Base-by-base conservation (phyloP, 1,140 invertebrate genomes). In the Bactericera cockerelli region DNA sequence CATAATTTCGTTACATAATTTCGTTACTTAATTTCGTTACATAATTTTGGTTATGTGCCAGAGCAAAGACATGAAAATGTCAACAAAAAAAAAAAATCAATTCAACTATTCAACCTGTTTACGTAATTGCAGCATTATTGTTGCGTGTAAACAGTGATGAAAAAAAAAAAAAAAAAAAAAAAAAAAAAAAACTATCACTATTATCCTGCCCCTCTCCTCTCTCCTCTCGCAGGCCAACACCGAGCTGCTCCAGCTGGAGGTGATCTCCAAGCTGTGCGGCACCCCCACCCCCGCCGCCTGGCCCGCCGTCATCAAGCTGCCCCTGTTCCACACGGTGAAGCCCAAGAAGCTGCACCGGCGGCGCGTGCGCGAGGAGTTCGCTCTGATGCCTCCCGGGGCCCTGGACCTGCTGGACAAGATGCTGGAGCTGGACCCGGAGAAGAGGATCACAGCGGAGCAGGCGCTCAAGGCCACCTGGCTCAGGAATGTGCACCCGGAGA, bases 211-310 rank as follows among this genome's bases (percentile, higher is more conserved):
- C n/a, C 22, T 19, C 22, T 49, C 22, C 42, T 33, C 61, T n/a
- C n/a, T n/a, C n/a, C 58, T 63, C 57, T 72, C 69, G 11, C 71
- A 89, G 82, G 94, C 91, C 1, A 93, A 89, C 70, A 78, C 85
- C 39, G 97, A 99, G 75, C 81, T 94, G 77, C 81, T 84, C 69
- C 95, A 98, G 70, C 70, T 99, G 53, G 95, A 99, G 70, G 81
- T 87, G 65, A 99, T 99, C 67, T 93, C 92, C 1, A 79, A 86
- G 61, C 78, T 93, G 11, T 99, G 97, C 75, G 97, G 97, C 1
- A 93, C 93, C 1, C 95, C 95, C 0, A 85, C 86, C 58, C 94
- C 95, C 0, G 91, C 90, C n/a, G 89, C 91, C 42, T 99, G 97
- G 97, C 95, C 96, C 1, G 86, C 87, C 69, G 95, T 99, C 19